Base-by-base conservation (phyloP, 2,113 vertebrate species). In the Tragelaphus buxtoni region DNA sequence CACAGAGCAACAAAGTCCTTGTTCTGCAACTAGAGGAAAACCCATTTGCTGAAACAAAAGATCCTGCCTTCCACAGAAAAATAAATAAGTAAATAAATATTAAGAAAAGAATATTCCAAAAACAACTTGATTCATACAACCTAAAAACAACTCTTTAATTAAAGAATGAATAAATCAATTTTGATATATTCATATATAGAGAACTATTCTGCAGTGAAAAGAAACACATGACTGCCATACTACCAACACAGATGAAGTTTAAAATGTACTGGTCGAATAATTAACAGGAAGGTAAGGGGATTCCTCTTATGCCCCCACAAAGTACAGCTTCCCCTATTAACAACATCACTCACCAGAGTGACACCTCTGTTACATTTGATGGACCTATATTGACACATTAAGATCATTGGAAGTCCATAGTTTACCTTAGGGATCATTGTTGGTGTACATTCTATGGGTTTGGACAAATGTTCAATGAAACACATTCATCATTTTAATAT, bases 1-100 rank as follows among this genome's bases (percentile, higher is more conserved):
- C 65, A 22, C n/a, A 22, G 65, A 69, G 18, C n/a, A 69, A 22
- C 0, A 0, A 69, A 69, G 65, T 22, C 2, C 9, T 22, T 69
- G n/a, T 69, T 35, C 65, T 69, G n/a, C 65, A 69, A 3, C n/a
- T 69, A 22, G 65, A 69, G 9, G n/a, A 69, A 69, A 22, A 39
- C 9, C 65, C 65, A 22, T 22, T 20, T 69, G 65, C n/a, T 69
- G 65, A 39, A 39, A 69, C n/a, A 22, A 69, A 69, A 22, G 65
- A 39, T 39, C 65, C 2, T 22, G 9, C 18, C n/a, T 39, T 69
- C n/a, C 9, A 39, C 0, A 69, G 65, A 9, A n/a, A 69, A 35
- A 35, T 5, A 69, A 35, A 35, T 69, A 20, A 20, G 18, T 69
- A 35, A 69, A 69, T 39, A 69, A 69, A 20, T 69, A 39, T 35